Base-by-base conservation (phyloP, 1,140 invertebrate genomes). In the Amyelois transitella region DNA sequence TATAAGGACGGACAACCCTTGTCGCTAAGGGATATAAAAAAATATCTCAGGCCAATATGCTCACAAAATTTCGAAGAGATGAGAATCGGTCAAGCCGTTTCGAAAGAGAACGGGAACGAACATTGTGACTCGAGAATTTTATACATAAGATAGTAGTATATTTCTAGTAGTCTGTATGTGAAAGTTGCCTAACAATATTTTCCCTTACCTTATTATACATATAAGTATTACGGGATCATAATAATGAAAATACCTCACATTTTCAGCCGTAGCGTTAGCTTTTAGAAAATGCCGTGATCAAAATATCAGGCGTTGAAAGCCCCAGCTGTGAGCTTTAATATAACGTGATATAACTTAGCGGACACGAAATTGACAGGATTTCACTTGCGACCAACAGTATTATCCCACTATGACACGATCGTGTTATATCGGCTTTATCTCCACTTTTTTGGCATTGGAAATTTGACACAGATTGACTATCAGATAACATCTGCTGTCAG, bases 301-400 rank as follows among this genome's bases (percentile, higher is more conserved):
- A 45, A 45, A 45, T 45, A 18, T 19, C 19, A 19, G 2, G 2
- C 18, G 19, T 18, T 48, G 45, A 19, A 21, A 48, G 18, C 12
- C 12, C 19, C 19, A 48, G 20, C 19, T 48, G 45, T 19, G 45
- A 18, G 20, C 21, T 48, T 48, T 48, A 48, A 48, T 48, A 48
- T 48, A 48, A 48, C 45, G 20, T 48, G 21, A 48, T 48, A 48
- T 48, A 48, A 48, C 45, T 48, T 48, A 38, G 45, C 20, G 20
- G 45, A 48, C 45, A 48, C 12, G 45, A 48, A 48, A 21, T 48
- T 48, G 19, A 19, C 18, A 5, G n/a, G 19, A 12, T 14, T 48
- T 19, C 20, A 6, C 45, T 48, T 48, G 45, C 12, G 12, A 48
- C 45, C 10, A n/a, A n/a, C 3, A 45, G 2, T 48, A 20, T 48